Conservation (phyloP, 1,140 invertebrate genomes). For the Anoplolepis gracilipes region DNA sequence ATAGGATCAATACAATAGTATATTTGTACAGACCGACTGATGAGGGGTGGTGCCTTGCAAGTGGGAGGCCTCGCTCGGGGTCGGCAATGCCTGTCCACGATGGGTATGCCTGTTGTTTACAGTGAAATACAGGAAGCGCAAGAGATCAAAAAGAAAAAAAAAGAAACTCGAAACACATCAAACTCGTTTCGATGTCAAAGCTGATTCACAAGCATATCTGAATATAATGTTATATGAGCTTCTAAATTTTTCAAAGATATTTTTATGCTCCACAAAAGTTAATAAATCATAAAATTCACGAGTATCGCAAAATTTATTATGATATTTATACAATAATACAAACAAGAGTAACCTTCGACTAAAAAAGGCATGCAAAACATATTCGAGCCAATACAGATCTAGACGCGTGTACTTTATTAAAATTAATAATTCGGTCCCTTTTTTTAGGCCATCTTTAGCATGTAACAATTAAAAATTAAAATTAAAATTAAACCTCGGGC, state of each 20-base stretch:
- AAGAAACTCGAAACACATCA: conserved; percentile 50
- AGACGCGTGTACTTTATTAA: too few species aligned
- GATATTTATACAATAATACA: background rate
- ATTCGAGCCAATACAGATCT: too few species aligned
- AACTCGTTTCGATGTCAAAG: conserved; percentile 35
- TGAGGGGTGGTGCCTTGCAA: conserved; percentile 78
- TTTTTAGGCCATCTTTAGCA: too few species aligned
- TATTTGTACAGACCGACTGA: conserved; percentile 80
- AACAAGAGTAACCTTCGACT: too few species aligned
- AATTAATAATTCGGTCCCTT: too few species aligned
- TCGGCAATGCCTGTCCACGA: conserved; percentile 65
- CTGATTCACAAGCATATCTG: conserved; percentile 27
- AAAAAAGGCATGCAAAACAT: too few species aligned
- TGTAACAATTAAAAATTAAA: too few species aligned
- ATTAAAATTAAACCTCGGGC: too few species aligned
- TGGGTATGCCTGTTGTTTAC: conserved; percentile 73
- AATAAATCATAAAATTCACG: background rate
- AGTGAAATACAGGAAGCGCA: conserved; percentile 62
- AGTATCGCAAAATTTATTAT: background rate
- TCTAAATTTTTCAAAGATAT: conserved; percentile 22
- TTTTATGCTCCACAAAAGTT: background rate
- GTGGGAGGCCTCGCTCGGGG: conserved; percentile 72
- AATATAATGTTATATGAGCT: conserved; percentile 40
- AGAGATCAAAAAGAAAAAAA: conserved; percentile 63
- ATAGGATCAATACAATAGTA: conserved; percentile 83